phyloP scores from a whole-genome alignment of 2,888 invertebrate genomes.

The Acanthosepion pharaonis region DNA sequence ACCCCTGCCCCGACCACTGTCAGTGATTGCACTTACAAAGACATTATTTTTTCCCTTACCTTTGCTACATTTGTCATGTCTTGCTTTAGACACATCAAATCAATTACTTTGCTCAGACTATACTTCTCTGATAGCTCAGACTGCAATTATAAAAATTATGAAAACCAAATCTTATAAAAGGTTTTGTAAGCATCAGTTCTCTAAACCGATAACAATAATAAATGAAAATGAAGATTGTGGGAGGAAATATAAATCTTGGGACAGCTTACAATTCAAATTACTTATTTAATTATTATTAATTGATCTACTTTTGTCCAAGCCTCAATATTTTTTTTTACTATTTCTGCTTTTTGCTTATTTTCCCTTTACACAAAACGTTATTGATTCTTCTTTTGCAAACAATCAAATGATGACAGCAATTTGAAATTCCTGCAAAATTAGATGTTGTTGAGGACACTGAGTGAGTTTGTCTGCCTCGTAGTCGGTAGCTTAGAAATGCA shows the following conservation, averaged over 20 bases:
- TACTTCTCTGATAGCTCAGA: background rate
- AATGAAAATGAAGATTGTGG: background rate
- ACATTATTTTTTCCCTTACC: too few relatives aligned
- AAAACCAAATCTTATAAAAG: background rate
- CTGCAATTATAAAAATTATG: background rate
- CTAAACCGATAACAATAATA: background rate
- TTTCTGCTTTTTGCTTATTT: background rate
- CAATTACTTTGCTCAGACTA: background rate
- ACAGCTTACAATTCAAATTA: background rate
- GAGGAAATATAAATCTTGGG: background rate
- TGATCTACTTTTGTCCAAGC: background rate
- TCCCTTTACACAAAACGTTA: background rate
- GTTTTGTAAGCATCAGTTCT: background rate
- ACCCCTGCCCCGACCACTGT: too few relatives aligned
- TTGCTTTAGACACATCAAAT: background rate
- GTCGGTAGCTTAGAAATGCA: background rate
- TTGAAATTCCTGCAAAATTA: background rate
- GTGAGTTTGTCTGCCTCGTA: background rate
- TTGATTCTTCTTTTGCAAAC: background rate
- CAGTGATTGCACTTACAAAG: too few relatives aligned
- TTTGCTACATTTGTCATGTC: too few relatives aligned
- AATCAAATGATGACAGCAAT: slow-evolving; percentile 3
- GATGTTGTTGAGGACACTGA: background rate
- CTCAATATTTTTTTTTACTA: background rate
- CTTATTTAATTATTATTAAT: background rate